Base-by-base conservation (phyloP, 2,888 invertebrate species). In the Phania funesta region DNA sequence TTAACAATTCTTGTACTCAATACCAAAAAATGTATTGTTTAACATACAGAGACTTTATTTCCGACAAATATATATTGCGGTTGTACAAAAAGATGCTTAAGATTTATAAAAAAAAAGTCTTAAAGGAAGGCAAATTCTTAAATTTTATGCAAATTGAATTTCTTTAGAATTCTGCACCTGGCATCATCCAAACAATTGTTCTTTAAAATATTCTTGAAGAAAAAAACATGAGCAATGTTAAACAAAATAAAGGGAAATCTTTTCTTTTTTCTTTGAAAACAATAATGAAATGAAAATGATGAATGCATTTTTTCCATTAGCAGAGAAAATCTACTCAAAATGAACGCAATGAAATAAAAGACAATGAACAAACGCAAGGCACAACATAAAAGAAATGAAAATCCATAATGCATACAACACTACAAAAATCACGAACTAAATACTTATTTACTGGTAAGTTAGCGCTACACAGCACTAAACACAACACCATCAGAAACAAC, bases 351-450 rank as follows among this genome's bases (percentile, higher is more conserved):
- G 68, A 29, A 71, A 65, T 18, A 71, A 58, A 75, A 48, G 29
- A 67, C 60, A 60, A 71, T 48, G 52, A 50, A 44, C 38, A 74
- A 50, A 48, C 24, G 65, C 9, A 41, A 46, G 35, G 70, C 41
- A 22, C 48, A 74, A 70, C 58, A 75, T 62, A 60, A 81, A 77
- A 82, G 74, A 78, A 74, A 67, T 76, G 58, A 50, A 76, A 76
- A 77, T 50, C 78, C 74, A 78, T 82, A 82, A 82, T 82, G 78
- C 81, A 74, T 44, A 74, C 77, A 77, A 82, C 78, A 74, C 78
- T 74, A 82, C 64, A 74, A 74, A 78, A 82, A 82, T 82, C 81
- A 82, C 78, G 81, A 82, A 82, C 78, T 70, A 78, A 82, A 77
- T 77, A 64, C n/a, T n/a, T 24, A 73, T 22, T 41, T 48, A 68